phyloP scores from a whole-genome alignment of 2,888 invertebrate genomes.

The Tromatobia lineatoria region DNA sequence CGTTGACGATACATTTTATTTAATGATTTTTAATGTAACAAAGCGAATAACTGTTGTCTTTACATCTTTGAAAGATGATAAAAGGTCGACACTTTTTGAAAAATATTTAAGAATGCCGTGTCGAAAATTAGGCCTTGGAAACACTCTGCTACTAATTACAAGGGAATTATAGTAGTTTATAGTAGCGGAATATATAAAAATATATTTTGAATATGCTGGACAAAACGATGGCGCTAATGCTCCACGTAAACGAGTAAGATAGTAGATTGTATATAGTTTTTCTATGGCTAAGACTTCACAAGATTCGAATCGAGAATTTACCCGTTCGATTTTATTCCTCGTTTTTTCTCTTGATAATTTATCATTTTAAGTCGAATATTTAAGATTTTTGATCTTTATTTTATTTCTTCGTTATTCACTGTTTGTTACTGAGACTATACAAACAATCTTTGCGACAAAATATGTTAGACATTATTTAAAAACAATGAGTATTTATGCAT shows the following conservation, averaged over 20 bases:
- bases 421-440: not conserved
- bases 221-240: not conserved
- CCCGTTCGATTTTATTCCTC: not conserved
- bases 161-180: not conserved
- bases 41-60: not conserved
- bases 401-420: not conserved
- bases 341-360: constrained; percentile 4
- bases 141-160: not conserved
- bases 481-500: not conserved
- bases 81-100: not conserved
- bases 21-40: not conserved
- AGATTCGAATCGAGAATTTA: not conserved
- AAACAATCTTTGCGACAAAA: not conserved
- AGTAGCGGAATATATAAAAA: not conserved
- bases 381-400: constrained; percentile 4
- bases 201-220: not conserved
- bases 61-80: not conserved
- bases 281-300: not conserved
- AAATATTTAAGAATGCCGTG: not conserved
- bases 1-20: not conserved
- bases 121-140: not conserved
- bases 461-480: not conserved
- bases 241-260: not conserved
- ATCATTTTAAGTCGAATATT: not conserved
- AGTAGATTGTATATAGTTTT: constrained; percentile 15